Conservation (phyloP, 2,113 vertebrate species). For the Proteles cristata region DNA sequence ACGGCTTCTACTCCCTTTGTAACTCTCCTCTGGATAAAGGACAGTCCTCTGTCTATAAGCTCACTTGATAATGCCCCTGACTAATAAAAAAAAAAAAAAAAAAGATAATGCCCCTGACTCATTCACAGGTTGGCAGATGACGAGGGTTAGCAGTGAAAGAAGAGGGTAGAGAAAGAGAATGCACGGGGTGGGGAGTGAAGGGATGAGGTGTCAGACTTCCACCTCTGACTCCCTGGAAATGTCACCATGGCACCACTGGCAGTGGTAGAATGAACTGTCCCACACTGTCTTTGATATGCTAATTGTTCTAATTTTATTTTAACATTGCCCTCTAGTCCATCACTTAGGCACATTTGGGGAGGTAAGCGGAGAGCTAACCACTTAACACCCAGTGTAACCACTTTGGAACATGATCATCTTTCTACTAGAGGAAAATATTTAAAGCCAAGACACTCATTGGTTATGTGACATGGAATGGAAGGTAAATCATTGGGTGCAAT, state of each 20-base stretch:
- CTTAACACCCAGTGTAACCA: neutral
- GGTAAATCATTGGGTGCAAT: neutral
- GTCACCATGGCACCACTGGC: rapidly evolving
- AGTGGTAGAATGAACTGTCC: neutral
- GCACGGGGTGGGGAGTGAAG: rapidly evolving
- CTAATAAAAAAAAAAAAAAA: too few species aligned
- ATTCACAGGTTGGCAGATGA: neutral
- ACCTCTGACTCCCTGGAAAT: neutral
- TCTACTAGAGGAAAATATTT: neutral
- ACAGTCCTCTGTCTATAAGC: neutral
- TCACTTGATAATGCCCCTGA: neutral
- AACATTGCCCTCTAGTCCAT: neutral
- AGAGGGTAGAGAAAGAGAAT: neutral
- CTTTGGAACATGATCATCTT: rapidly evolving
- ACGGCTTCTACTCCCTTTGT: neutral
- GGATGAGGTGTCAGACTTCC: rapidly evolving
- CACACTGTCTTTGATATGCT: neutral
- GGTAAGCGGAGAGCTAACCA: neutral
- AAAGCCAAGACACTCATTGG: neutral
- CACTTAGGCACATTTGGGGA: neutral
- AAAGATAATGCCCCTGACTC: neutral
- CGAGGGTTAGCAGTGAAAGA: neutral
- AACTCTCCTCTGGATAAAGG: neutral
- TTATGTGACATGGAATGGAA: rapidly evolving
- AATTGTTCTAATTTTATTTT: neutral